Conservation (phyloP, 2,888 invertebrate genomes). For the Pomacea canaliculata region DNA sequence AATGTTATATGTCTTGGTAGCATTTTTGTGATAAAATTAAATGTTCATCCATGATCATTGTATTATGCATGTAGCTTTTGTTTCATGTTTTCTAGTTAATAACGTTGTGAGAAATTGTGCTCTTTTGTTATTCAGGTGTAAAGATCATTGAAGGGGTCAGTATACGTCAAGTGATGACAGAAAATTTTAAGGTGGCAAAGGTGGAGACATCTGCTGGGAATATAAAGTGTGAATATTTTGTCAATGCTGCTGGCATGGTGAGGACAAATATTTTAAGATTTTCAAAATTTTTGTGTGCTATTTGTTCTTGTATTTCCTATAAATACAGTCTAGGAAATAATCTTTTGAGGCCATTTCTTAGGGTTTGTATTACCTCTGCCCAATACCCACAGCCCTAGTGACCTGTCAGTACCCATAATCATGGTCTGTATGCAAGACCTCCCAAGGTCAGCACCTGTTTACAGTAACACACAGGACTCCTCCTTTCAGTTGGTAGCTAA, state of each 20-base stretch:
- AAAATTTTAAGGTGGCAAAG: conserved; percentile 74
- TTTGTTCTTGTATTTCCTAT: too few relatives aligned
- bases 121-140: conserved; percentile 69
- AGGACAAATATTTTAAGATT: conserved; percentile 55
- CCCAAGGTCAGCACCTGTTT: too few relatives aligned
- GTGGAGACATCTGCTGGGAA: conserved; percentile 76
- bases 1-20: conserved; percentile 33
- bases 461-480: too few relatives aligned
- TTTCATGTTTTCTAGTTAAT: not conserved
- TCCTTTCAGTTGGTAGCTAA: too few relatives aligned
- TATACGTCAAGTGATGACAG: conserved; percentile 75
- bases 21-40: not conserved
- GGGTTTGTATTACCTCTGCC: too few relatives aligned
- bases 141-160: conserved; percentile 76
- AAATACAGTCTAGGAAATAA: too few relatives aligned
- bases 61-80: not conserved
- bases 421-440: too few relatives aligned
- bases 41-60: not conserved
- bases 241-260: conserved; percentile 93
- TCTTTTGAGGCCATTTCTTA: too few relatives aligned
- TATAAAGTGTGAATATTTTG: conserved; percentile 89
- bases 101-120: not conserved
- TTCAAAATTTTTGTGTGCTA: not conserved
- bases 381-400: too few relatives aligned
- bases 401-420: too few relatives aligned